phyloP scores from a whole-genome alignment of 2,888 invertebrate species.

The Seira musarum region DNA sequence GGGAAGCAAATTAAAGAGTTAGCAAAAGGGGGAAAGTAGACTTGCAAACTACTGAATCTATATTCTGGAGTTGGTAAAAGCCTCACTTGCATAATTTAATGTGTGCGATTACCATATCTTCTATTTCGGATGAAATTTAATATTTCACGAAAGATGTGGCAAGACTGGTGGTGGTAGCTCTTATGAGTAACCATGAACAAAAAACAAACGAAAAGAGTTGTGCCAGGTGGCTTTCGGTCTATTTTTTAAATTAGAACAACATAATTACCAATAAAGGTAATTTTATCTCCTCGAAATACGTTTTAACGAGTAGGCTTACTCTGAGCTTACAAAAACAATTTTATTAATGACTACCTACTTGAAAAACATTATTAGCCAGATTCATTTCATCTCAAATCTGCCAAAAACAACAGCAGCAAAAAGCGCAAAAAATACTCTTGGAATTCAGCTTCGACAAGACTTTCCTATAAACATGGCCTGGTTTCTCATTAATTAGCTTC shows the following conservation, averaged over 20 bases:
- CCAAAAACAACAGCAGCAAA: no score
- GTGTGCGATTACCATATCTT: neutral
- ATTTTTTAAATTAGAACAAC: neutral
- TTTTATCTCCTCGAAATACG: no score
- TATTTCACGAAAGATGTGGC: neutral
- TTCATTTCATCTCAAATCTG: no score
- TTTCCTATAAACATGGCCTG: no score
- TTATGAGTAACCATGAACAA: no score
- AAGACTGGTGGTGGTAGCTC: no score
- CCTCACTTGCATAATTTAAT: neutral
- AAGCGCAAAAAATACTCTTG: no score
- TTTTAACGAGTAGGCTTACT: no score
- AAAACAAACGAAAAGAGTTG: neutral
- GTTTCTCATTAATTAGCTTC: no score
- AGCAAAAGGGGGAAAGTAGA: neutral
- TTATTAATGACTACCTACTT: neutral
- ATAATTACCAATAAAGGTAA: neutral
- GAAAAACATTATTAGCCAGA: no score
- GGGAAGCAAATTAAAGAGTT: constrained; percentile 8
- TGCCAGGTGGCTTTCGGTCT: neutral
- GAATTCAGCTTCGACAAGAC: no score
- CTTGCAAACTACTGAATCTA: neutral
- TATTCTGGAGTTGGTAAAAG: neutral
- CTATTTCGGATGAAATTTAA: neutral
- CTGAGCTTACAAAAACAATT: neutral